These are phyloP conservation scores for Otocyon megalotis DNA, from an alignment of 2,113 vertebrate species.

Conservation along the genomic window DNA sequence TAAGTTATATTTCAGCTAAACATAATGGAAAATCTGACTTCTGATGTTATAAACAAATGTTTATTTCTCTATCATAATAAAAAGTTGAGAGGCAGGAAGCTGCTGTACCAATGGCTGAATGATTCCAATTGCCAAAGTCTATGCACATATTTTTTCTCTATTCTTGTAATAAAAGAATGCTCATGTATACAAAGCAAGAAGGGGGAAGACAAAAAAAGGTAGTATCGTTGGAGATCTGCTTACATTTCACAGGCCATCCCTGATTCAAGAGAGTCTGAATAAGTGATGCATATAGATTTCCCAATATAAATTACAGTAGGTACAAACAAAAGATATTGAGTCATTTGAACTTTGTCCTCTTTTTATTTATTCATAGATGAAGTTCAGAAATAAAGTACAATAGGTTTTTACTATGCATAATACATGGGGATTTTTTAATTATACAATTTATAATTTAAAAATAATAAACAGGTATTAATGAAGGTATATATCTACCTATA, in stretches of 20 bases:
- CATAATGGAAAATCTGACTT: neutral
- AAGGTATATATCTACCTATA: neutral
- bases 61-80: neutral
- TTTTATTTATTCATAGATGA: neutral
- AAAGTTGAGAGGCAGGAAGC: neutral
- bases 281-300: neutral
- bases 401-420: neutral
- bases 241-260: neutral
- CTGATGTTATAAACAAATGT: neutral
- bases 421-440: neutral
- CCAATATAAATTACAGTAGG: neutral
- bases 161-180: neutral
- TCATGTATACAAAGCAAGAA: neutral
- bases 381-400: neutral
- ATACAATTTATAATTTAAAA: neutral
- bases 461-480: neutral
- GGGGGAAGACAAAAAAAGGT: accelerated
- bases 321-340: neutral
- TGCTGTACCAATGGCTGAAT: neutral
- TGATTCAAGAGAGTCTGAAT: neutral
- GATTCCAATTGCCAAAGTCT: too few relatives aligned
- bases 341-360: neutral
- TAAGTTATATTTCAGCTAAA: neutral
- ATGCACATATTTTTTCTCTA: neutral
- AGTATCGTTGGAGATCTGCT: neutral